Evolutionary conservation across 2,797 vertebrate species (phyloP).

Genomic region (Galago senegalensis): DNA sequence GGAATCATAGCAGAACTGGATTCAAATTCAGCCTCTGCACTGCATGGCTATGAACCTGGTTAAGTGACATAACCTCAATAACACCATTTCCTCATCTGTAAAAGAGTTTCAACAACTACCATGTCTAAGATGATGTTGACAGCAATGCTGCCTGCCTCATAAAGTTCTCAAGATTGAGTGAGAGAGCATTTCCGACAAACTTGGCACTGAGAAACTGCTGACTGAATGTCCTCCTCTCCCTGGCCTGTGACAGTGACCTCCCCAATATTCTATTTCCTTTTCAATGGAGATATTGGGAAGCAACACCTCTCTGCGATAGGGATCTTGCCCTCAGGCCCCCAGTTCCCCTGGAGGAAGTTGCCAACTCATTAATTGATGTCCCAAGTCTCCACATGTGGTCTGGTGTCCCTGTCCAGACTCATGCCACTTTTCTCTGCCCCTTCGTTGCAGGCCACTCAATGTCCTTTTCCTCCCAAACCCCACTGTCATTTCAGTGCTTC

Average conservation of each 20-base stretch:
- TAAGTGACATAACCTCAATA: neutral
- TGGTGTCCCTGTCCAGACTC: too few relatives aligned
- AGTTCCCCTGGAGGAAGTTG: neutral
- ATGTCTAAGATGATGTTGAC: too few relatives aligned
- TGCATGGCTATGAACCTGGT: neutral
- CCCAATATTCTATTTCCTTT: neutral
- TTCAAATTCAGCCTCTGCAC: neutral
- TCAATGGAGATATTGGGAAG: neutral
- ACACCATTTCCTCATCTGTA: neutral
- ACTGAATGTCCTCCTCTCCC: neutral
- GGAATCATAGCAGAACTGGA: neutral
- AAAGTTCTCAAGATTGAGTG: neutral
- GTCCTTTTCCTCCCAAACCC: neutral
- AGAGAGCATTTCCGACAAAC: neutral
- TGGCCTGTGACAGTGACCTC: neutral
- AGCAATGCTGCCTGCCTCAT: neutral
- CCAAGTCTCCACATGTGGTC: too few relatives aligned
- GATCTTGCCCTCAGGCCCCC: neutral
- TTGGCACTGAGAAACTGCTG: neutral
- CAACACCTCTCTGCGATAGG: neutral
- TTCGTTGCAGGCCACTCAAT: neutral
- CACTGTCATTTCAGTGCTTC: neutral
- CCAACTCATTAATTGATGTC: neutral
- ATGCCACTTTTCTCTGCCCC: accelerated
- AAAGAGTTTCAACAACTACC: neutral